These are phyloP conservation scores for Pemphredon lugubris DNA, from an alignment of 2,888 invertebrate genomes.

Conservation along the genomic window DNA sequence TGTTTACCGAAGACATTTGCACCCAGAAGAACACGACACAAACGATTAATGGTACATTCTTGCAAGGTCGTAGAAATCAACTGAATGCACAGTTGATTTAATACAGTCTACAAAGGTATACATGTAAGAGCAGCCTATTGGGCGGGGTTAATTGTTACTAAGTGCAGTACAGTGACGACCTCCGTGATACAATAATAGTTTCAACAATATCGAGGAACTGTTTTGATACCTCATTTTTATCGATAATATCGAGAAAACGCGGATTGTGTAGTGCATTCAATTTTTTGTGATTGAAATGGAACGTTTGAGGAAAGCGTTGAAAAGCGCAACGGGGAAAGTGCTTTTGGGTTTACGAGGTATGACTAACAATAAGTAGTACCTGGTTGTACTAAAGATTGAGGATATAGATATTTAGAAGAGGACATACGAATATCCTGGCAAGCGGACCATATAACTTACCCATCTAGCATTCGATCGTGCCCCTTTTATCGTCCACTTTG, in stretches of 20 bases:
- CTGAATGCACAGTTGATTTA: constrained; percentile 17
- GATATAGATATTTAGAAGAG: constrained; percentile 28
- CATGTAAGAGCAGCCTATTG: too few species aligned
- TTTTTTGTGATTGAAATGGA: constrained; percentile 39
- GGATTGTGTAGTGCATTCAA: constrained; percentile 29
- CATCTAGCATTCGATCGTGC: constrained; percentile 19
- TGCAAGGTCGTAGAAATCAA: constrained; percentile 18
- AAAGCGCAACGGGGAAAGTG: constrained; percentile 35
- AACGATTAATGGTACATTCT: constrained; percentile 27
- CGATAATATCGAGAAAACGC: constrained; percentile 17
- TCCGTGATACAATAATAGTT: constrained; percentile 24
- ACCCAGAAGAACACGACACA: constrained; percentile 2
- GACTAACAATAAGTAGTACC: constrained; percentile 28
- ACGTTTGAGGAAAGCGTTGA: constrained; percentile 24
- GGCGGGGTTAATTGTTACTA: constrained; percentile 29
- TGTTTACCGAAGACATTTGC: constrained; percentile 26
- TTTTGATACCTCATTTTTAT: constrained; percentile 43
- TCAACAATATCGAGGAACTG: constrained; percentile 32
- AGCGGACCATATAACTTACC: constrained; percentile 41
- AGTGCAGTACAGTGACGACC: constrained; percentile 44
- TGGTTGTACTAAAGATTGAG: constrained; percentile 36
- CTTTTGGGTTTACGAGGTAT: too few species aligned
- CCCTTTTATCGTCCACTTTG: too few species aligned
- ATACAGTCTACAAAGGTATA: constrained; percentile 13
- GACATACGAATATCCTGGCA: constrained; percentile 31